Conservation (phyloP, 2,888 invertebrate genomes). For the Zygaena filipendulae region DNA sequence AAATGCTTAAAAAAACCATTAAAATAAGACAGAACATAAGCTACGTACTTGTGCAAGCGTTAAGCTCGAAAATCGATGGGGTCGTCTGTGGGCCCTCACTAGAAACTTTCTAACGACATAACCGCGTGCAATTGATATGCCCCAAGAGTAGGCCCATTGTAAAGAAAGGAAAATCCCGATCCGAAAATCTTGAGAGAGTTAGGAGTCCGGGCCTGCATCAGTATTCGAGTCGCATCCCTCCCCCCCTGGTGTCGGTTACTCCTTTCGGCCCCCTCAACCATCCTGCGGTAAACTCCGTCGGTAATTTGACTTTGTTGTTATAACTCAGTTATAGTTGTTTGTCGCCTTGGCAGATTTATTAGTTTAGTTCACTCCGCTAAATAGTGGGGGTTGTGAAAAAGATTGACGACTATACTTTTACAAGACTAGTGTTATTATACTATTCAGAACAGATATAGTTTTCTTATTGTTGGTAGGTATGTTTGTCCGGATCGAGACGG, state of each 20-base stretch:
- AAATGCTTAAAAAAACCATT: too few relatives aligned
- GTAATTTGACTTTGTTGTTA: conserved; percentile 69
- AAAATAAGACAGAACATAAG: too few relatives aligned
- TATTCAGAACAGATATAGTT: too few relatives aligned
- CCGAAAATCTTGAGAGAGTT: conserved; percentile 66
- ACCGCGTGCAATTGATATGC: conserved; percentile 70
- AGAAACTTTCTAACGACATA: conserved; percentile 68
- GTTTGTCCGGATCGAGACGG: too few relatives aligned
- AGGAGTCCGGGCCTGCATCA: conserved; percentile 47
- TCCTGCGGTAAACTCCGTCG: conserved; percentile 61
- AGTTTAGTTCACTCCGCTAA: too few relatives aligned
- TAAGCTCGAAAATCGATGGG: conserved; percentile 58
- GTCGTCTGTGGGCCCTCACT: conserved; percentile 34
- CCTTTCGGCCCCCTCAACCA: conserved; percentile 28
- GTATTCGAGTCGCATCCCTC: conserved; percentile 45
- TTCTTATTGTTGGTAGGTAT: too few relatives aligned
- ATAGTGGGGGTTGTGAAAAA: too few relatives aligned
- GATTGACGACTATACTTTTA: too few relatives aligned
- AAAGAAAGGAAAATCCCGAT: conserved; percentile 69
- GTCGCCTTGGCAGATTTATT: conserved; percentile 62
- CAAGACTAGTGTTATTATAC: too few relatives aligned
- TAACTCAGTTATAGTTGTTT: conserved; percentile 66
- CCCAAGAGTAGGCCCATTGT: conserved; percentile 67
- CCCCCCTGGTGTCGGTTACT: conserved; percentile 48
- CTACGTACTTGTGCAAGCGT: conserved; percentile 32